A percentile compares a stretch with the other conserved stretches of the same genome.
Evolutionary conservation across 92 coral and sea anemone genomes (phyloP).

Genomic region (Epizoanthus scotinus): DNA sequence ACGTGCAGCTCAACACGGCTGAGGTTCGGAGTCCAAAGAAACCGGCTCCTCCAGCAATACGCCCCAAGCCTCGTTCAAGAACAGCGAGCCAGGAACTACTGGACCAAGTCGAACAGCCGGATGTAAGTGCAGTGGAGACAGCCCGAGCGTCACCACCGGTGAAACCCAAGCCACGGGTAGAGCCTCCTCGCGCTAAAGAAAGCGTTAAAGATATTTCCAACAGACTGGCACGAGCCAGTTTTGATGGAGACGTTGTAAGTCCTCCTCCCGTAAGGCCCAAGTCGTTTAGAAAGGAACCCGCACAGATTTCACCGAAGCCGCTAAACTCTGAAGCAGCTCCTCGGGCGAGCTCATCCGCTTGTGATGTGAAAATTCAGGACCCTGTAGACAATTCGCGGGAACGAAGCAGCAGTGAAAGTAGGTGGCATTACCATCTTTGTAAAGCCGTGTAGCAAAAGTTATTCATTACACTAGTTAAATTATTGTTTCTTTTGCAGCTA

Average conservation of each 20-base stretch:
- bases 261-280: conserved; percentile 95
- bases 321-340: conserved; percentile 30
- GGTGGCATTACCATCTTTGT: background rate
- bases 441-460: background rate
- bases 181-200: background rate
- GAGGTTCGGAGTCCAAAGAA: conserved; percentile 16
- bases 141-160: conserved; percentile 5
- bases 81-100: conserved; percentile 32
- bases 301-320: conserved; percentile 78
- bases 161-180: conserved; percentile 24
- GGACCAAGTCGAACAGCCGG: conserved; percentile 9
- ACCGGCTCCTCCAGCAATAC: conserved; percentile 33
- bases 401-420: conserved; percentile 39
- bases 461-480: no score
- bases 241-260: background rate
- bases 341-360: conserved; percentile 16
- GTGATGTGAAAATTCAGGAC: background rate
- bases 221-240: background rate
- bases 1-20: background rate
- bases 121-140: no score
- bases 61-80: conserved; percentile 37
- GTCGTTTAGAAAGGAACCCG: conserved; percentile 71
- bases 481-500: no score
- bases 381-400: background rate
- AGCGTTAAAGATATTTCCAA: conserved; percentile 16